Conservation (phyloP, 2,797 vertebrate species). For the Sebastes paucispinis region DNA sequence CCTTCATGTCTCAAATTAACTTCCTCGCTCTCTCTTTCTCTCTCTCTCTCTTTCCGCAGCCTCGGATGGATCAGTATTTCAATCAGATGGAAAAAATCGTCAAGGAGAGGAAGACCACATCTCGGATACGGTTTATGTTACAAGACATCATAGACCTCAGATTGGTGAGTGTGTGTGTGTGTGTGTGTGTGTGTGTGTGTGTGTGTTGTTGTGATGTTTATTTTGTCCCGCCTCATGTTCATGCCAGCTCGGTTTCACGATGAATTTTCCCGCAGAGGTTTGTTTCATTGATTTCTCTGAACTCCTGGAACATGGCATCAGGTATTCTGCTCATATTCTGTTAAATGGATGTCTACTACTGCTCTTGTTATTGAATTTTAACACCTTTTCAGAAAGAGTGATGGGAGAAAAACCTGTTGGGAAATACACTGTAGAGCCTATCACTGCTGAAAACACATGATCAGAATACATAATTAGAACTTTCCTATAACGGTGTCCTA, state of each 20-base stretch:
- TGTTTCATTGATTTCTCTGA: slow-evolving; percentile 13
- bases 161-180: slow-evolving; percentile 84
- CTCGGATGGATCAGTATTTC: slow-evolving; percentile 99
- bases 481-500: neutral
- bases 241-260: neutral
- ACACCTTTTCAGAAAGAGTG: neutral
- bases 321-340: slow-evolving; percentile 1
- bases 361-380: neutral
- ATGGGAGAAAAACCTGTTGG: neutral
- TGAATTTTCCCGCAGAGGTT: neutral
- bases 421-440: neutral
- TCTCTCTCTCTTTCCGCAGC: slow-evolving; percentile 74
- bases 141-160: slow-evolving; percentile 96
- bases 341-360: neutral
- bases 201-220: neutral
- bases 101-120: slow-evolving; percentile 98
- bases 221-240: neutral
- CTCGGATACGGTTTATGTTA: slow-evolving; percentile 97
- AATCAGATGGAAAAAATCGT: slow-evolving; percentile 99
- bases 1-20: slow-evolving; percentile 22
- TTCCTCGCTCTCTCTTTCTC: neutral
- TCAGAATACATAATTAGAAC: neutral
- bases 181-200: too few relatives aligned
- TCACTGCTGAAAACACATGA: neutral
- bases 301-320: neutral